phyloP scores from a whole-genome alignment of 2,888 invertebrate species.

The Agrilus mali region DNA sequence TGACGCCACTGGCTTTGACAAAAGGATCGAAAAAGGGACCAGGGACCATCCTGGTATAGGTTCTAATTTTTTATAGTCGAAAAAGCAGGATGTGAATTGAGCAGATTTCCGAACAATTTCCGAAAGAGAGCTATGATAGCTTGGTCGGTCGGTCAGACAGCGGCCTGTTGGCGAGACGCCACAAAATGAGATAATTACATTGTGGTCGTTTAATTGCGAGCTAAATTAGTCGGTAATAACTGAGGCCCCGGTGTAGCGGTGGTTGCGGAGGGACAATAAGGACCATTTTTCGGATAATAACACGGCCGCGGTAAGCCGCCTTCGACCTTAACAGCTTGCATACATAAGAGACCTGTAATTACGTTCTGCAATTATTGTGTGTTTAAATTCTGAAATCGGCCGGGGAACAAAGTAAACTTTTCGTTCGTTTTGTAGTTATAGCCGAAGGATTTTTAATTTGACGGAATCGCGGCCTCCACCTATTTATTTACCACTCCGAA shows the following conservation, averaged over 20 bases:
- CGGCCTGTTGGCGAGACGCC: conserved; percentile 28
- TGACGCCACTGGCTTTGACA: no score
- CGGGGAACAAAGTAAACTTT: conserved; percentile 27
- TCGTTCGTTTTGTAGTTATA: conserved; percentile 1
- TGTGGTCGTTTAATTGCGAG: conserved; percentile 32
- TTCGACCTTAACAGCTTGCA: conserved; percentile 15
- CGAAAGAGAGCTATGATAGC: conserved; percentile 14
- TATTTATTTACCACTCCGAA: no score
- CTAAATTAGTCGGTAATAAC: conserved; percentile 34
- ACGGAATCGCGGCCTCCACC: no score
- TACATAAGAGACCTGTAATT: conserved; percentile 21
- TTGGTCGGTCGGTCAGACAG: conserved; percentile 15
- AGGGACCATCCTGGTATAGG: no score
- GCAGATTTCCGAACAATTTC: conserved; percentile 19
- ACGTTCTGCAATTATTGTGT: conserved; percentile 30
- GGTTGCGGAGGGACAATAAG: conserved; percentile 14
- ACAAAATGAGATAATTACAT: conserved; percentile 34
- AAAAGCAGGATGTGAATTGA: conserved; percentile 16
- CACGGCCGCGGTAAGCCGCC: conserved; percentile 4
- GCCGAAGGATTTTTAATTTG: no score
- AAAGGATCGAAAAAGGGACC: no score
- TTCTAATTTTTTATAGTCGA: no score
- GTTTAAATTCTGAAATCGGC: conserved; percentile 28
- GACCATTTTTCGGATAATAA: conserved; percentile 3
- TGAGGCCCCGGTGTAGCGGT: conserved; percentile 26